These are phyloP conservation scores for Penelope pileata DNA, from an alignment of 2,113 vertebrate species.

Conservation along the genomic window DNA sequence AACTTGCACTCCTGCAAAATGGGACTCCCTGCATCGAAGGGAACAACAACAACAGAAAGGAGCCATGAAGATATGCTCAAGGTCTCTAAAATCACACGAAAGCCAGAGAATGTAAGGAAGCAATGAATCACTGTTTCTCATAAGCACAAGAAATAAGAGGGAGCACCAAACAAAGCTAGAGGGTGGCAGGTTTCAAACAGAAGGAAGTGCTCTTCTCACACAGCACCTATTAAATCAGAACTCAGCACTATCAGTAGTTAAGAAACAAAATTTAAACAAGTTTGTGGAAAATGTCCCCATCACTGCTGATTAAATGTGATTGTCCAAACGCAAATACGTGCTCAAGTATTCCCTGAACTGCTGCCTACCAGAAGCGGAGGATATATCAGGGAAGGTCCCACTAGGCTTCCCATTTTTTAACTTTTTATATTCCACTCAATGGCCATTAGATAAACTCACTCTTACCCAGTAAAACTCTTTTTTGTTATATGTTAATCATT, in stretches of 20 bases:
- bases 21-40: not conserved
- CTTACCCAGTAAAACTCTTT: not conserved
- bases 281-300: not conserved
- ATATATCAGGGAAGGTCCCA: not conserved
- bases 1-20: not conserved
- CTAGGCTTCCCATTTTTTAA: not conserved
- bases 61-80: not conserved
- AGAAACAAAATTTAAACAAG: not conserved
- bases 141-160: not conserved
- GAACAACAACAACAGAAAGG: not conserved
- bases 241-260: not conserved
- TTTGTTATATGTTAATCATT: not conserved
- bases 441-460: not conserved
- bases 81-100: not conserved
- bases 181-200: not conserved
- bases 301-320: not conserved
- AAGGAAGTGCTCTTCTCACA: slow-evolving; percentile 19
- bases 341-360: not conserved
- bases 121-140: not conserved
- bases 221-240: not conserved
- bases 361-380: not conserved
- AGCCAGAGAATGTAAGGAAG: slow-evolving; percentile 26
- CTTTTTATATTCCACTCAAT: not conserved
- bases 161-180: slow-evolving; percentile 18
- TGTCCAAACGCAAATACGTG: not conserved